Percentiles rank a stretch among this genome's conserved stretches.
These are phyloP conservation scores for Callopanchax toddi DNA, from an alignment of 2,113 vertebrate genomes.

Conservation along the genomic window DNA sequence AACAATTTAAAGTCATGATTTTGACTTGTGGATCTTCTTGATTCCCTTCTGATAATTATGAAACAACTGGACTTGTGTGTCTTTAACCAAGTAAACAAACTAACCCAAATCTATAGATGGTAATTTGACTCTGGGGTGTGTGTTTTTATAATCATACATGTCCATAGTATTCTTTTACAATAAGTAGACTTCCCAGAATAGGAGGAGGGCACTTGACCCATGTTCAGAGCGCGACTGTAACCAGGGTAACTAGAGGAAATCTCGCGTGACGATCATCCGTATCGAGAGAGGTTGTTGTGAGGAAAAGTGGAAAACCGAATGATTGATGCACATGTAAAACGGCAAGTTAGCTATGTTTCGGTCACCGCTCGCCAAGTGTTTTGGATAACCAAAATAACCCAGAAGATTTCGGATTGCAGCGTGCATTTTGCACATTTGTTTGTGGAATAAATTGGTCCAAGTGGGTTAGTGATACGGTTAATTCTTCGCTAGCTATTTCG, in stretches of 20 bases:
- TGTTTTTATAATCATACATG: too few relatives aligned
- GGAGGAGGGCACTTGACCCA: too few relatives aligned
- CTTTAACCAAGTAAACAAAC: too few relatives aligned
- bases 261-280: constrained; percentile 64
- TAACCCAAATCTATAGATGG: too few relatives aligned
- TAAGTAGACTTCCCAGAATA: too few relatives aligned
- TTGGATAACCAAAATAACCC: constrained; percentile 10
- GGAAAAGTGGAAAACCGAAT: constrained; percentile 72
- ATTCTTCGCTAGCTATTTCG: constrained; percentile 47
- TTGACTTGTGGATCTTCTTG: too few relatives aligned
- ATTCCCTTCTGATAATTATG: too few relatives aligned
- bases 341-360: constrained; percentile 56
- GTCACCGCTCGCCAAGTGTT: constrained; percentile 16
- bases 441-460: constrained; percentile 22
- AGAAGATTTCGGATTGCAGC: constrained; percentile 15
- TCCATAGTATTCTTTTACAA: too few relatives aligned
- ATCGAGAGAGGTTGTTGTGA: constrained; percentile 57
- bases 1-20: too few relatives aligned
- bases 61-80: too few relatives aligned
- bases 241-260: constrained; percentile 65
- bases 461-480: constrained; percentile 37
- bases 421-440: constrained; percentile 14
- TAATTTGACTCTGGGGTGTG: too few relatives aligned
- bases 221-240: constrained; percentile 60
- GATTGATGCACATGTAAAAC: constrained; percentile 67